A percentile compares a stretch with the other conserved stretches of the same genome.
These are phyloP conservation scores for Pseudanteris insignis DNA, from an alignment of 2,888 invertebrate genomes.

Conservation along the genomic window DNA sequence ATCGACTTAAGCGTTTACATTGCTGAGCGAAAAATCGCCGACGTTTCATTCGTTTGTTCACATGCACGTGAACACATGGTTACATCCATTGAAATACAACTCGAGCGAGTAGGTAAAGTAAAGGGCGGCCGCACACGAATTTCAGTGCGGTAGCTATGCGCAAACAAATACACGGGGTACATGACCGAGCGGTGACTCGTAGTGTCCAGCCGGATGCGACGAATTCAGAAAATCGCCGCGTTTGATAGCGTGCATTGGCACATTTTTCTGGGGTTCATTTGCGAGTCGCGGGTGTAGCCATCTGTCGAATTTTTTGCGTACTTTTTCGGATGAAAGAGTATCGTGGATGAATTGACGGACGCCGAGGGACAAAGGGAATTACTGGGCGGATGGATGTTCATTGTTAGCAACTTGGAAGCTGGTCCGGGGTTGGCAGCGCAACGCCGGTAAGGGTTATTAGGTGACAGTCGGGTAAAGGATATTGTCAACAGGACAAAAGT, in stretches of 20 bases:
- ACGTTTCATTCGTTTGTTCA: constrained; percentile 4
- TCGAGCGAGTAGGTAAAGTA: constrained; percentile 3
- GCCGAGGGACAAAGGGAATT: constrained; percentile 26
- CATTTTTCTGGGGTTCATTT: constrained; percentile 11
- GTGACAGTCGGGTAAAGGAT: constrained; percentile 34
- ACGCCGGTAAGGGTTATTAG: constrained; percentile 32
- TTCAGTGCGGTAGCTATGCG: constrained; percentile 16
- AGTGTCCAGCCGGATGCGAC: constrained; percentile 10
- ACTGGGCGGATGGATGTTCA: constrained; percentile 34
- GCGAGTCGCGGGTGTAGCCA: constrained; percentile 20
- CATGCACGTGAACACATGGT: background rate
- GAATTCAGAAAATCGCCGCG: constrained; percentile 15
- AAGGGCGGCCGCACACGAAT: constrained; percentile 7
- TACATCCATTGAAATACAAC: constrained; percentile 2
- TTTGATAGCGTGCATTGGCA: constrained; percentile 13
- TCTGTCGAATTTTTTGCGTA: constrained; percentile 19
- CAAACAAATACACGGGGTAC: constrained; percentile 13
- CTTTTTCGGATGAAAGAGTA: constrained; percentile 32
- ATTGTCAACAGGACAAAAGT: constrained; percentile 31
- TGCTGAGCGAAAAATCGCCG: constrained; percentile 1
- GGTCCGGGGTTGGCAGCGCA: constrained; percentile 15
- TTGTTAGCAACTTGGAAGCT: constrained; percentile 22
- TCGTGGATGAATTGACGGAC: constrained; percentile 21
- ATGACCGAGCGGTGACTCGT: background rate
- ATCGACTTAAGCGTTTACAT: background rate